Conservation (phyloP, 2,113 vertebrate species). For the Notothenia coriiceps region DNA sequence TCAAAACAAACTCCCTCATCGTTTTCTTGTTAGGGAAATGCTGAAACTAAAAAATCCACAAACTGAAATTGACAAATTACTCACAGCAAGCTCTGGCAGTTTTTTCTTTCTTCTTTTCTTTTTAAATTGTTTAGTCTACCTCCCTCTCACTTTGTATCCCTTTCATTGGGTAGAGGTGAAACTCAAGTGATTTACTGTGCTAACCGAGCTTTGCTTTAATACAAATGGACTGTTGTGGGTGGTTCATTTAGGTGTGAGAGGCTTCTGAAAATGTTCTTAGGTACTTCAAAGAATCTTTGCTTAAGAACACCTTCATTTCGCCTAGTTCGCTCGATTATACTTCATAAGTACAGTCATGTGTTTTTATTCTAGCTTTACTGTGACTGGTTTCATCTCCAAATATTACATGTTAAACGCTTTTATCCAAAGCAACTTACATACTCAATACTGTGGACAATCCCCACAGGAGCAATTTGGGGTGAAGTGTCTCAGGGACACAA, state of each 20-base stretch:
- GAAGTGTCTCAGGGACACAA: too few species aligned
- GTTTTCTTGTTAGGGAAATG: constrained; percentile 22
- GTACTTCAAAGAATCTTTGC: not conserved
- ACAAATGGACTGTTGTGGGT: not conserved
- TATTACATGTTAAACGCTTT: too few species aligned
- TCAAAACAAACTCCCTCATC: constrained; percentile 53
- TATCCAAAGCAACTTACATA: too few species aligned
- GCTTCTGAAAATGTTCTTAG: constrained; percentile 2
- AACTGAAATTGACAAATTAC: constrained; percentile 59
- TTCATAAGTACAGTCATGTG: not conserved
- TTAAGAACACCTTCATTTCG: constrained; percentile 4
- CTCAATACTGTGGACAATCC: too few species aligned
- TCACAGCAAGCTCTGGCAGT: constrained; percentile 9
- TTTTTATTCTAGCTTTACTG: not conserved
- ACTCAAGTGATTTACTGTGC: constrained; percentile 1
- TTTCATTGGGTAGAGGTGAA: constrained; percentile 17
- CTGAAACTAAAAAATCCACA: constrained; percentile 53
- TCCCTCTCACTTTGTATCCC: not conserved
- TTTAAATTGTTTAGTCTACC: not conserved
- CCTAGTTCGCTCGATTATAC: not conserved
- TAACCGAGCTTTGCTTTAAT: constrained; percentile 23
- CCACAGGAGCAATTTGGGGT: too few species aligned
- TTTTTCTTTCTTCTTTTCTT: not conserved
- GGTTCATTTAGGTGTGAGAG: not conserved
- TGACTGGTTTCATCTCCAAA: not conserved